phyloP scores from a whole-genome alignment of 1,140 invertebrate genomes.

The Lutraria rhynchaena region DNA sequence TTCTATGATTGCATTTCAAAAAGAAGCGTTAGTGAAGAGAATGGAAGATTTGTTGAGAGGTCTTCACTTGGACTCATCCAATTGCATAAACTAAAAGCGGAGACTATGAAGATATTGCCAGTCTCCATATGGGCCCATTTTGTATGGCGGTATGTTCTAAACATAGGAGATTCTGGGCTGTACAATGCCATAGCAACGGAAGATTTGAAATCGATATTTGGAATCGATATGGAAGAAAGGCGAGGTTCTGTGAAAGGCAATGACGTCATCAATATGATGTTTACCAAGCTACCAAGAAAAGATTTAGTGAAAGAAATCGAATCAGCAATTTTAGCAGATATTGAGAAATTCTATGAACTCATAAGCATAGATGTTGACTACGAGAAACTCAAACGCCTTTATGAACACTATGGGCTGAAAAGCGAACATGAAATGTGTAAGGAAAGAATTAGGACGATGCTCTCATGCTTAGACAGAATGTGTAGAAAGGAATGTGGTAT shows the following conservation, averaged over 20 bases:
- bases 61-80: conserved; percentile 8
- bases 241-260: conserved; percentile 7
- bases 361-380: conserved; percentile 23
- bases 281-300: conserved; percentile 29
- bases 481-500: conserved; percentile 13
- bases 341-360: conserved; percentile 3
- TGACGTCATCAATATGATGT: conserved; percentile 18
- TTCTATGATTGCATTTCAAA: conserved; percentile 37
- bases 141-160: conserved; percentile 15
- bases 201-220: conserved; percentile 3
- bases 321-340: neutral
- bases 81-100: neutral
- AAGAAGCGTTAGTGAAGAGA: neutral
- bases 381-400: neutral
- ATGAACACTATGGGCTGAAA: neutral
- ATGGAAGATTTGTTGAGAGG: conserved; percentile 20
- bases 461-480: neutral
- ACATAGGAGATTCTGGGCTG: conserved; percentile 18
- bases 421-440: conserved; percentile 7
- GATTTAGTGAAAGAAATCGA: conserved; percentile 8
- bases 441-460: neutral
- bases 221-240: conserved; percentile 33
- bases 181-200: conserved; percentile 30
- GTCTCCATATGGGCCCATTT: conserved; percentile 15
- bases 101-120: neutral